These are phyloP conservation scores for Phyllostomus discolor DNA, from an alignment of 2,113 vertebrate genomes.

Conservation along the genomic window DNA sequence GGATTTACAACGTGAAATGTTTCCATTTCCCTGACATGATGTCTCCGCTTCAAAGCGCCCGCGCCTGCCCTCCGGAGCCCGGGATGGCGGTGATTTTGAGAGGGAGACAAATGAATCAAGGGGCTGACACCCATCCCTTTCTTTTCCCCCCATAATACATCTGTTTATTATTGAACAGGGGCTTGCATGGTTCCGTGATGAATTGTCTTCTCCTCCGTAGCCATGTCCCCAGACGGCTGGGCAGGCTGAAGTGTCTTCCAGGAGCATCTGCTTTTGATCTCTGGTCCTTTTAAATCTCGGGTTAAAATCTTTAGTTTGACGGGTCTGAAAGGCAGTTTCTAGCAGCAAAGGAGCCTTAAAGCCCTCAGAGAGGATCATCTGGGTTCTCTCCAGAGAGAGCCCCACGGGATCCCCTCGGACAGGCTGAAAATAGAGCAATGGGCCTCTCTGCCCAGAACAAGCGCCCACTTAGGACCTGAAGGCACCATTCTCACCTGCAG, in stretches of 20 bases:
- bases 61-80: constrained; percentile 75
- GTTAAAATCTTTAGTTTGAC: constrained; percentile 83
- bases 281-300: constrained; percentile 82
- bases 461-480: rapidly evolving
- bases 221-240: constrained; percentile 84
- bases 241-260: constrained; percentile 81
- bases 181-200: constrained; percentile 89
- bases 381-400: background rate
- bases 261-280: constrained; percentile 90
- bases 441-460: background rate
- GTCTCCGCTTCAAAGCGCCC: constrained; percentile 80
- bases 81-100: constrained; percentile 81
- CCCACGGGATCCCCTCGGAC: background rate
- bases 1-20: constrained; percentile 83
- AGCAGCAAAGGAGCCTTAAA: constrained; percentile 53
- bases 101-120: constrained; percentile 84
- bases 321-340: constrained; percentile 79
- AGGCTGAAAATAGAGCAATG: background rate
- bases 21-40: constrained; percentile 78
- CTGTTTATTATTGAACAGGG: constrained; percentile 93
- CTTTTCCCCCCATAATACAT: constrained; percentile 81
- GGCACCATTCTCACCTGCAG: background rate
- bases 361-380: constrained; percentile 12
- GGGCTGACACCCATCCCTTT: constrained; percentile 83
- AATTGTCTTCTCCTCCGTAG: constrained; percentile 86